Conservation (phyloP, 2,888 invertebrate genomes). For the Lochmaea crataegi region DNA sequence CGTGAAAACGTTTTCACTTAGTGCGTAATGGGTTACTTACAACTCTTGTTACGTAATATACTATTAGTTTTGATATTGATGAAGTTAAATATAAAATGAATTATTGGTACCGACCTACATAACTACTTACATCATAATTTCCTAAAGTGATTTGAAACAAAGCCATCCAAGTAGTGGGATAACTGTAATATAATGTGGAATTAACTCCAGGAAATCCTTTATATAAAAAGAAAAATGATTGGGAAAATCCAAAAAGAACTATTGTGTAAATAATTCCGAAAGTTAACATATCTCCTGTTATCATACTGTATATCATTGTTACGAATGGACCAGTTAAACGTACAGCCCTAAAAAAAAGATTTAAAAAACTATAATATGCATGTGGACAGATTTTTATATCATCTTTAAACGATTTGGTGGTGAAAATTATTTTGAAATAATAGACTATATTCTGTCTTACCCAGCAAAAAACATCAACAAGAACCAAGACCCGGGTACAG, state of each 20-base stretch:
- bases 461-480: constrained; percentile 98
- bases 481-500: constrained; percentile 97
- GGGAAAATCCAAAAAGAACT: constrained; percentile 94
- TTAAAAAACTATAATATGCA: too few species aligned
- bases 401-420: too few species aligned
- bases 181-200: constrained; percentile 83
- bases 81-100: too few species aligned
- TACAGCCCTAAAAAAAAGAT: constrained; percentile 76
- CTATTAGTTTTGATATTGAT: too few species aligned
- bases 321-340: constrained; percentile 98
- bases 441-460: constrained; percentile 65
- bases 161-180: constrained; percentile 96
- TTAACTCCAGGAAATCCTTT: constrained; percentile 88
- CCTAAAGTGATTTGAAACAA: constrained; percentile 97
- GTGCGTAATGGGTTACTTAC: too few species aligned
- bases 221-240: constrained; percentile 95
- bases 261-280: constrained; percentile 98
- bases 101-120: too few species aligned
- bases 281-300: constrained; percentile 97
- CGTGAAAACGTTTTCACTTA: too few species aligned
- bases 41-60: too few species aligned
- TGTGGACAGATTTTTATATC: too few species aligned
- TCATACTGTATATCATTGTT: constrained; percentile 99
- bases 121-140: constrained; percentile 89
- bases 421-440: constrained; percentile 15